Evolutionary conservation across 2,888 invertebrate genomes (phyloP).

Genomic region (Apamea monoglypha): DNA sequence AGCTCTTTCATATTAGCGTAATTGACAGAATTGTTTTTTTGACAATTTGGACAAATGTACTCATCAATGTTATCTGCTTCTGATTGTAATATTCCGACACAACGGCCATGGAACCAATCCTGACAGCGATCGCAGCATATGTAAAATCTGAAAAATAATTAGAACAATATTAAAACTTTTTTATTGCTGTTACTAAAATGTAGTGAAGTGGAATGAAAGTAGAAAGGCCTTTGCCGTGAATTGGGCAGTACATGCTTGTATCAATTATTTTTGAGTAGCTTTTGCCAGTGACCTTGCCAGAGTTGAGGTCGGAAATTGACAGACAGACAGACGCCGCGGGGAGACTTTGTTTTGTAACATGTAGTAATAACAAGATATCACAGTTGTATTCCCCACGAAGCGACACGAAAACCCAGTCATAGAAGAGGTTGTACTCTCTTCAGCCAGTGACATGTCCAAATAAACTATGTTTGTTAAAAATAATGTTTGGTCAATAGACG

Average conservation of each 20-base stretch:
- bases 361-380: not conserved
- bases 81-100: constrained; percentile 98
- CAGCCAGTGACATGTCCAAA: not conserved
- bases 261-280: not conserved
- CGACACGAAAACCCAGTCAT: too few relatives aligned
- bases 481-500: constrained; percentile 77
- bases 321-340: too few relatives aligned
- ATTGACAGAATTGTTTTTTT: constrained; percentile 96
- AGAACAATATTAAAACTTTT: not conserved
- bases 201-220: not conserved
- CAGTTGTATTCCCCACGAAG: not conserved
- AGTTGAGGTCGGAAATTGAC: too few relatives aligned
- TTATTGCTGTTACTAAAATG: not conserved
- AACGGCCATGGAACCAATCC: constrained; percentile 99
- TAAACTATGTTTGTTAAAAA: not conserved
- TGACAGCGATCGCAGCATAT: constrained; percentile 99
- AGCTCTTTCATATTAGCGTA: constrained; percentile 97
- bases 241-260: not conserved
- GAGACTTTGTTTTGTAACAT: not conserved
- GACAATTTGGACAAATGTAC: constrained; percentile 99
- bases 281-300: not conserved
- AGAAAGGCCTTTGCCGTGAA: not conserved
- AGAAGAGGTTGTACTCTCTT: not conserved
- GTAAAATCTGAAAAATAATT: constrained; percentile 94
- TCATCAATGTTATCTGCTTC: constrained; percentile 98